phyloP scores from a whole-genome alignment of 92 coral and sea anemone species.

The Umimayanthus chanpuru region DNA sequence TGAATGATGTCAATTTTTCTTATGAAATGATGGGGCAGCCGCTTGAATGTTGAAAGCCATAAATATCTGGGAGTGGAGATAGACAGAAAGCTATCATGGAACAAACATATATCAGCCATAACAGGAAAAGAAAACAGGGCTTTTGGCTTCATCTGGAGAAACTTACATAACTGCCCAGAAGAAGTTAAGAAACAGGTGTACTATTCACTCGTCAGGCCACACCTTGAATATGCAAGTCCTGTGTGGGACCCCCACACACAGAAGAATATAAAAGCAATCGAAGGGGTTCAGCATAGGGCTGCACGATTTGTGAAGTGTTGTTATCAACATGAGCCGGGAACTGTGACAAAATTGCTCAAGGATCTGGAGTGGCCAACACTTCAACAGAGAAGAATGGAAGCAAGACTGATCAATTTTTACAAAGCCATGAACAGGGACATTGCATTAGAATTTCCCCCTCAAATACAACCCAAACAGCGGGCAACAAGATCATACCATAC shows the following conservation, averaged over 20 bases:
- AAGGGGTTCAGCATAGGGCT: background rate
- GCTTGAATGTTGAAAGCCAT: too few species aligned
- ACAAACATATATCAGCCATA: too few species aligned
- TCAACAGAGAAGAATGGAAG: constrained; percentile 3
- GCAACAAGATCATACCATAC: constrained; percentile 10
- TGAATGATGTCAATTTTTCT: too few species aligned
- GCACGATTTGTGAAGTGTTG: background rate
- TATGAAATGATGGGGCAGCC: too few species aligned
- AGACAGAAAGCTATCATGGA: too few species aligned
- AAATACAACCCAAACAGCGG: constrained; percentile 13
- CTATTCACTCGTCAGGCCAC: constrained; percentile 43
- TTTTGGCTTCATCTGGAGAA: constrained; percentile 27
- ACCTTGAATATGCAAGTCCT: constrained; percentile 30
- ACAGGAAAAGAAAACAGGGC: too few species aligned
- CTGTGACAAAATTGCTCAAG: too few species aligned
- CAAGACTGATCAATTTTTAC: constrained; percentile 11
- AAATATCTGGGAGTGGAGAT: too few species aligned
- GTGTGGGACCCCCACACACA: too few species aligned
- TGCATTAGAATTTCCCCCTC: constrained; percentile 14
- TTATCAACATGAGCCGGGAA: background rate
- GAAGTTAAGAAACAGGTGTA: constrained; percentile 48
- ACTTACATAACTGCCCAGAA: too few species aligned
- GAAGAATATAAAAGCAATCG: background rate
- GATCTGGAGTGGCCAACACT: too few species aligned
- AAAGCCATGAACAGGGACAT: constrained; percentile 20